phyloP scores from a whole-genome alignment of 2,888 invertebrate species.

The Eupithecia exiguata region DNA sequence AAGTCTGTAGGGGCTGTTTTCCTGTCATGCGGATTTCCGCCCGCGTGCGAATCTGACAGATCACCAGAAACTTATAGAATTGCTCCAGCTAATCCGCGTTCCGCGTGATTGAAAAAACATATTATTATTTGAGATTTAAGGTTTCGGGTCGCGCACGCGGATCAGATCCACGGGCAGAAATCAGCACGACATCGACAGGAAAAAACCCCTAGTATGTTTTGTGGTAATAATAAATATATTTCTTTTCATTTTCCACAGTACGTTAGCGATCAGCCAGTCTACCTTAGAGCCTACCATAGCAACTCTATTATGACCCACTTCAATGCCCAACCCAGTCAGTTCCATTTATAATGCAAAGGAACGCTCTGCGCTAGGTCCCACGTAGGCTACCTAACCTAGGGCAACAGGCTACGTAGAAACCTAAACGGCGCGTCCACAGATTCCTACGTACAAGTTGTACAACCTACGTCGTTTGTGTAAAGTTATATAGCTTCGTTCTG shows the following conservation, averaged over 20 bases:
- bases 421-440: neutral
- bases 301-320: neutral
- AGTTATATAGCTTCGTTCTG: neutral
- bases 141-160: no score
- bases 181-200: no score
- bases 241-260: no score
- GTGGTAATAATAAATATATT: neutral
- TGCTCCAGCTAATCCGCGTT: no score
- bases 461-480: neutral
- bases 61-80: no score
- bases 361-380: slow-evolving; percentile 7
- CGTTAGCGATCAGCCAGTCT: neutral
- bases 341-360: neutral
- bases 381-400: slow-evolving; percentile 38
- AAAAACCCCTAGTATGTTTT: neutral
- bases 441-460: neutral
- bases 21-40: no score
- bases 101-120: no score
- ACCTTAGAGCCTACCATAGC: neutral
- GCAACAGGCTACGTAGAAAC: neutral
- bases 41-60: no score
- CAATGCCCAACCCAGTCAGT: neutral
- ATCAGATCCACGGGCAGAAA: no score
- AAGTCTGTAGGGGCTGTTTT: no score
- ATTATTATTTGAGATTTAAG: no score